Evolutionary conservation across 2,888 invertebrate genomes (phyloP), one percentile per base, ranked within the genome.

Genomic region (Dryococelus australis): DNA sequence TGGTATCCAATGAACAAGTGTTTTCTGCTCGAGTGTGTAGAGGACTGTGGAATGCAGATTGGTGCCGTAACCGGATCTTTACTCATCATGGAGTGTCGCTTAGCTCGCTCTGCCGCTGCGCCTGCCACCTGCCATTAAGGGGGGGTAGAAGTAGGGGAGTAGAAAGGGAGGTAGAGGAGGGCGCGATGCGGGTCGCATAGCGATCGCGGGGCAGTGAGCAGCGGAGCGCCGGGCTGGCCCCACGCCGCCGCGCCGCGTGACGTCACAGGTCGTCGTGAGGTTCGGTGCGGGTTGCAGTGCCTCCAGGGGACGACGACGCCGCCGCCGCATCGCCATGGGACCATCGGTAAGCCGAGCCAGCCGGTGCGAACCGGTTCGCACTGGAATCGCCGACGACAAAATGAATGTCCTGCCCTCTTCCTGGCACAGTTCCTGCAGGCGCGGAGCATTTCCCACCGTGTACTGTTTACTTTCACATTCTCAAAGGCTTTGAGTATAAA

Each of bases 151-250:
- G 47, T 47, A 47, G 47, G 47, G 47, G 47, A 16, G 2, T 47
- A 8, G 47, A 10, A 16, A 5, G 16, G 47, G 2, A 3, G 47
- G 47, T 5, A 65, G 65, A 24, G 65, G 65, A 65, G 20, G 65
- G 16, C 65, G 65, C n/a, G 65, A 65, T 65, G 65, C 65, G 65
- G 65, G 65, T 65, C 65, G 65, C 65, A 65, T 65, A 65, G 65
- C 65, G 65, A 65, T 65, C 65, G 65, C 65, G 65, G 65, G 65
- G 65, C 24, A 65, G 65, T 65, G 65, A 20, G 65, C 0, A n/a
- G 24, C 65, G 65, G 65, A n/a, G 20, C 65, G 65, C 65, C 20
- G 65, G 65, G 65, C 24, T 65, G 65, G n/a, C 65, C 10, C 0
- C 65, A 65, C 20, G 65, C 24, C 16, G 24, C 16, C 65, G 65